Conservation (phyloP, 2,797 vertebrate genomes). For the Rhynchonycteris naso region DNA sequence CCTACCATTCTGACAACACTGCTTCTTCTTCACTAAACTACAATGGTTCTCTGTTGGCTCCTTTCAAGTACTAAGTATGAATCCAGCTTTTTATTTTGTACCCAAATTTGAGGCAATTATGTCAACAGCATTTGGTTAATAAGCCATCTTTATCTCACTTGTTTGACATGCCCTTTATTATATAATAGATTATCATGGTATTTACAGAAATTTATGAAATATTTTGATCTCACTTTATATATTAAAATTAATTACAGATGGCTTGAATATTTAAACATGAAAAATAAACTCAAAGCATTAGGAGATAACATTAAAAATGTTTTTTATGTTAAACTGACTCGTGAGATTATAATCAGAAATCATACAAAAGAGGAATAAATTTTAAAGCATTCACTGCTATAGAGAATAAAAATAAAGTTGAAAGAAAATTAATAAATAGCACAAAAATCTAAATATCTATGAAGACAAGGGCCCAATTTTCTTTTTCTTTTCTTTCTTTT, state of each 20-base stretch:
- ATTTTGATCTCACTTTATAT: background rate
- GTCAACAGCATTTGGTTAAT: background rate
- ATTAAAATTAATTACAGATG: background rate
- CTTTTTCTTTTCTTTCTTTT: too few species aligned
- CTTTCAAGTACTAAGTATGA: background rate
- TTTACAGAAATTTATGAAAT: background rate
- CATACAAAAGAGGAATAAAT: background rate
- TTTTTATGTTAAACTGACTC: background rate
- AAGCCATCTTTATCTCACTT: background rate
- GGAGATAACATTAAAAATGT: background rate
- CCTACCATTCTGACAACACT: background rate
- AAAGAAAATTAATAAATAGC: background rate
- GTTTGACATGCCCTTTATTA: background rate
- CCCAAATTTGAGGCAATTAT: background rate
- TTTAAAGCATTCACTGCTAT: background rate
- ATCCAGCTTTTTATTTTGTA: background rate
- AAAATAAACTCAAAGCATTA: background rate
- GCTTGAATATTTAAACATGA: background rate
- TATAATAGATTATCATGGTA: background rate
- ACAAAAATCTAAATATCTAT: background rate
- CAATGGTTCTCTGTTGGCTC: background rate
- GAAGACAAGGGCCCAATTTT: background rate
- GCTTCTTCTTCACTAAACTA: background rate
- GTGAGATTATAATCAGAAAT: background rate
- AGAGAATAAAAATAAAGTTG: constrained; percentile 21